These are phyloP conservation scores for Pseudomyrmex sp. DNA, from an alignment of 1,140 invertebrate genomes.

Conservation along the genomic window DNA sequence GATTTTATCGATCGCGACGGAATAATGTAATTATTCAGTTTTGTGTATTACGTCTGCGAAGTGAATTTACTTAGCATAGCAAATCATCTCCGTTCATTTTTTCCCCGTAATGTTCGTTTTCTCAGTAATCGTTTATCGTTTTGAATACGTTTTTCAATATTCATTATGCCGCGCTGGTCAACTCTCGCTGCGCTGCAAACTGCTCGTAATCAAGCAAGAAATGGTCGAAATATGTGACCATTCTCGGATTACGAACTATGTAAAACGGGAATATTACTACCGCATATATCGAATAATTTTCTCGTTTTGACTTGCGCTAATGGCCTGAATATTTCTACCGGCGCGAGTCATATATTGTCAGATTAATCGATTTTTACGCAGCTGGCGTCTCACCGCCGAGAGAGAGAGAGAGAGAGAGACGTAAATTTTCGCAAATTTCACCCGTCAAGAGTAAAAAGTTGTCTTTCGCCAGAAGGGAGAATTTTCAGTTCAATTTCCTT, in stretches of 20 bases:
- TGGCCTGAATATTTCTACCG: not conserved
- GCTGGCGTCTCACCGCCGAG: not conserved
- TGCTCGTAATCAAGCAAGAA: conserved; percentile 18
- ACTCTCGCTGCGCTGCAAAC: not conserved
- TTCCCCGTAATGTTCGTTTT: not conserved
- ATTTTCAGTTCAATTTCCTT: conserved; percentile 26
- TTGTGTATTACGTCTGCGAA: not conserved
- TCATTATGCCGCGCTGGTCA: conserved; percentile 14
- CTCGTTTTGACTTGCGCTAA: not conserved
- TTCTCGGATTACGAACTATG: conserved; percentile 13
- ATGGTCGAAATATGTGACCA: conserved; percentile 12
- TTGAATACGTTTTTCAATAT: conserved; percentile 40
- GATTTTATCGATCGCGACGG: not conserved
- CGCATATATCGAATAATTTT: not conserved
- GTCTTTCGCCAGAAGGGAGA: not conserved
- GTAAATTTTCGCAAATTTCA: not conserved
- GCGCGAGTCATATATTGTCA: not conserved
- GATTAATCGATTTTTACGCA: not conserved
- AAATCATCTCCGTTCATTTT: conserved; percentile 14
- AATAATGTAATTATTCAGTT: not conserved
- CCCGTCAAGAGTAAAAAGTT: conserved; percentile 1
- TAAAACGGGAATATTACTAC: conserved; percentile 28
- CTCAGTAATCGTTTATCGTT: not conserved
- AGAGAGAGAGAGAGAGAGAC: too few species aligned
- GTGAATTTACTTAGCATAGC: conserved; percentile 8